Evolutionary conservation across 2,888 invertebrate species (phyloP).

Genomic region (Melanotus villosus): DNA sequence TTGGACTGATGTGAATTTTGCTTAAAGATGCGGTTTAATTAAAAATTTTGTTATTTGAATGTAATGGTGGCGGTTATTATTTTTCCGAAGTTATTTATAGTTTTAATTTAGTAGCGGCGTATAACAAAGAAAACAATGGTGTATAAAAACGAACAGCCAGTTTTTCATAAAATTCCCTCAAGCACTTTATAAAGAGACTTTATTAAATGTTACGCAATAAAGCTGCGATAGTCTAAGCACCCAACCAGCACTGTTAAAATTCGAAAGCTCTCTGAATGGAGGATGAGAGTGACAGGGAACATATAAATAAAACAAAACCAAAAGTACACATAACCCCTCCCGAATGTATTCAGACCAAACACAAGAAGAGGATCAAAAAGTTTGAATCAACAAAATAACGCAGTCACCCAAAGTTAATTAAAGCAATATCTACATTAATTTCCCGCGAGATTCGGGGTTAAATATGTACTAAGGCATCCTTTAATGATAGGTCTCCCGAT

Average conservation of each 20-base stretch:
- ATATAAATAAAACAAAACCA: conserved; percentile 27
- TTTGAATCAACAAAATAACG: conserved; percentile 51
- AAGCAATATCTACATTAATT: conserved; percentile 54
- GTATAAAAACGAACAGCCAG: too few species aligned
- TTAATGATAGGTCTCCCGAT: conserved; percentile 43
- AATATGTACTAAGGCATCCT: conserved; percentile 49
- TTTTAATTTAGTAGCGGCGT: too few species aligned
- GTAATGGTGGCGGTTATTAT: too few species aligned
- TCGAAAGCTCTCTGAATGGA: conserved; percentile 1
- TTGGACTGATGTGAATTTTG: too few species aligned
- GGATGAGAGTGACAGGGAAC: background rate
- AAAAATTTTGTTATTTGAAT: too few species aligned
- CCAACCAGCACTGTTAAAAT: background rate
- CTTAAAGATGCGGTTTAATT: too few species aligned
- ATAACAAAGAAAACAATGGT: too few species aligned
- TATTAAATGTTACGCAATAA: conserved; percentile 6
- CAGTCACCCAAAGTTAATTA: conserved; percentile 51
- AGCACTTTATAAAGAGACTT: background rate
- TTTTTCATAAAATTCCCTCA: background rate
- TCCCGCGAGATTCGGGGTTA: conserved; percentile 51
- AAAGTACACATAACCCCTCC: conserved; percentile 22
- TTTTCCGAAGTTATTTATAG: too few species aligned
- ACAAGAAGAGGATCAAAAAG: conserved; percentile 45
- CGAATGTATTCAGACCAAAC: conserved; percentile 27
- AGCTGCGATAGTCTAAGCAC: background rate